Percentiles rank a stretch among this genome's conserved stretches.
Conservation (phyloP, 37 sponge, comb jelly and placozoan genomes). For the Crambe crambe region DNA sequence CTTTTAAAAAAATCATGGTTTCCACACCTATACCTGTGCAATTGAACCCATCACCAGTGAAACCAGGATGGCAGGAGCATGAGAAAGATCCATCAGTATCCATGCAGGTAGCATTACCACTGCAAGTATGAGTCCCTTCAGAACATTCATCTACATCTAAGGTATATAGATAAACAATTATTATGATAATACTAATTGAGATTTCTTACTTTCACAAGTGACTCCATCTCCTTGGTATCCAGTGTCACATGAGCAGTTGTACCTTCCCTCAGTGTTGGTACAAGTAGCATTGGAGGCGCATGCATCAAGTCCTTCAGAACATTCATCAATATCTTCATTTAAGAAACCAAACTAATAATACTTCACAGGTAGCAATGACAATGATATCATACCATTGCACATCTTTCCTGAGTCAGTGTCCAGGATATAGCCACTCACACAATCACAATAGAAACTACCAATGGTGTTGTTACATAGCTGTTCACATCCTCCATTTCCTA, state of each 20-base stretch:
- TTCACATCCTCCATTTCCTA: conserved; percentile 32
- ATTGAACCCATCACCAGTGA: conserved; percentile 38
- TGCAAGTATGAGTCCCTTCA: background rate
- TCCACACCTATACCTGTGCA: background rate
- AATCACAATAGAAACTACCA: conserved; percentile 25
- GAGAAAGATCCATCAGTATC: conserved; percentile 34
- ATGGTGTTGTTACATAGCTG: conserved; percentile 26
- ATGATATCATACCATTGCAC: too few species aligned
- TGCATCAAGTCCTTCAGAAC: conserved; percentile 16
- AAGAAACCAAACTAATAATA: background rate
- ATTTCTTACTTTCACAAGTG: background rate
- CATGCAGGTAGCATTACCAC: conserved; percentile 23
- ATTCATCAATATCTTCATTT: conserved; percentile 41
- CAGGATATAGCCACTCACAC: conserved; percentile 17
- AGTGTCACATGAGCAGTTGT: background rate
- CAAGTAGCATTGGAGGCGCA: too few species aligned
- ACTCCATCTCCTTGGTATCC: conserved; percentile 1
- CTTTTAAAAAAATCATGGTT: background rate
- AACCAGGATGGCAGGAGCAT: conserved; percentile 39
- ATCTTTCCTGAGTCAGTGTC: too few species aligned
- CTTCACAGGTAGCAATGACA: too few species aligned
- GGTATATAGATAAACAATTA: background rate
- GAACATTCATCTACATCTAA: conserved; percentile 49
- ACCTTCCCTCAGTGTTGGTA: conserved; percentile 44
- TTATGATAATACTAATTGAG: background rate